Conservation (phyloP, 2,888 invertebrate genomes). For the Gandaritis pyraliata region DNA sequence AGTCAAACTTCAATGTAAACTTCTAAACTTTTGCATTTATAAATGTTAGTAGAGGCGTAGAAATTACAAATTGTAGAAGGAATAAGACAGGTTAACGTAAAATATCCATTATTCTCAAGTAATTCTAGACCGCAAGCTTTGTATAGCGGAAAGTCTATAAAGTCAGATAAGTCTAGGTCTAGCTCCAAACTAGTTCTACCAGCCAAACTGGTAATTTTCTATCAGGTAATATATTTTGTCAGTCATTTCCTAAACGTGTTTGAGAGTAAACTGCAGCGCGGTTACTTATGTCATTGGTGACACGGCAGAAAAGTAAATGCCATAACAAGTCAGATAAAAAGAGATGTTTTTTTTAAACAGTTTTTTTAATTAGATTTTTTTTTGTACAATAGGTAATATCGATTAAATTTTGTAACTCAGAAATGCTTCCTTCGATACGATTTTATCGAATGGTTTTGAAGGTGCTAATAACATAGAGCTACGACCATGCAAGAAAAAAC, state of each 20-base stretch:
- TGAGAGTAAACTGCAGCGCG: slow-evolving; percentile 19
- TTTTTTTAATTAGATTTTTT: too few relatives aligned
- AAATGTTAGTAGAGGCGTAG: too few relatives aligned
- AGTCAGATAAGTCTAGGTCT: slow-evolving; percentile 12
- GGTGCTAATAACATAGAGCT: slow-evolving; percentile 4
- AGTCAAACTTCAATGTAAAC: too few relatives aligned
- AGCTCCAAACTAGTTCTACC: slow-evolving; percentile 21
- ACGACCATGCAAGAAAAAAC: slow-evolving; percentile 16
- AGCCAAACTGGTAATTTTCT: slow-evolving; percentile 19
- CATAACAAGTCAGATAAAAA: neutral
- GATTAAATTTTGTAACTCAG: too few relatives aligned
- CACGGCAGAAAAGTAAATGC: neutral
- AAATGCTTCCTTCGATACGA: neutral
- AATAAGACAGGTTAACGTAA: slow-evolving; percentile 7
- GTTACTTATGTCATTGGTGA: slow-evolving; percentile 18
- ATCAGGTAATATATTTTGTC: slow-evolving; percentile 14
- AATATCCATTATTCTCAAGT: slow-evolving; percentile 12
- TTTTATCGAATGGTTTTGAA: slow-evolving; percentile 23
- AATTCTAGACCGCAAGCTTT: neutral
- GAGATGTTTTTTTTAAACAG: too few relatives aligned
- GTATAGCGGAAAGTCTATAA: neutral
- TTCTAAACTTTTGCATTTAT: too few relatives aligned
- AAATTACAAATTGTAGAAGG: slow-evolving; percentile 3
- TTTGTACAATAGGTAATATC: too few relatives aligned
- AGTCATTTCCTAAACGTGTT: slow-evolving; percentile 20